Percentiles rank a stretch among this genome's conserved stretches.
phyloP scores from a whole-genome alignment of 2,113 vertebrate species.

The Crotophaga sulcirostris region DNA sequence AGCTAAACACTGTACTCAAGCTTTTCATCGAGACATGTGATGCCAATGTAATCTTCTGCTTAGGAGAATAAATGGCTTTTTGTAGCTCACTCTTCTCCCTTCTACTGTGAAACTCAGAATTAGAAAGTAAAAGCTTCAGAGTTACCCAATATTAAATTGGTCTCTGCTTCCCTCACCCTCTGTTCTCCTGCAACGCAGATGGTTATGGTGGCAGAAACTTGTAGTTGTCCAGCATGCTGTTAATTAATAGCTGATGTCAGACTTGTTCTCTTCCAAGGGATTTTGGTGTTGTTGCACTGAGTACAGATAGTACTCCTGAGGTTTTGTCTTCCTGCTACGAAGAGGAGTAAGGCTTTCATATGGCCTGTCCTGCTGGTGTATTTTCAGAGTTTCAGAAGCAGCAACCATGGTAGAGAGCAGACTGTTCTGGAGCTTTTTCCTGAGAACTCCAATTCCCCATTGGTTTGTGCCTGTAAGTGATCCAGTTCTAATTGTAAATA shows the following conservation, averaged over 20 bases:
- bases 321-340: not conserved
- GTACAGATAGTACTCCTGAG: not conserved
- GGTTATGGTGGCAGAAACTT: not conserved
- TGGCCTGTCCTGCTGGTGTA: not conserved
- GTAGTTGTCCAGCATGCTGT: not conserved
- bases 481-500: not conserved
- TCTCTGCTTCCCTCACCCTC: not conserved
- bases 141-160: not conserved
- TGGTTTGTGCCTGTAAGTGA: not conserved
- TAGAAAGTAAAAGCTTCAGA: not conserved
- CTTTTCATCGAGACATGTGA: not conserved
- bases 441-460: not conserved
- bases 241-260: not conserved
- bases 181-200: not conserved
- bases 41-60: not conserved
- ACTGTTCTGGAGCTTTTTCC: not conserved
- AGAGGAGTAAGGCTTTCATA: not conserved
- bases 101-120: not conserved
- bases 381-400: not conserved
- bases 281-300: not conserved
- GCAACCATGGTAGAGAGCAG: not conserved
- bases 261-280: not conserved
- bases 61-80: not conserved
- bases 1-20: rapidly evolving
- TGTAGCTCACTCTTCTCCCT: not conserved